Evolutionary conservation across 2,797 vertebrate species (phyloP).

Genomic region (Cephalopachus bancanus): DNA sequence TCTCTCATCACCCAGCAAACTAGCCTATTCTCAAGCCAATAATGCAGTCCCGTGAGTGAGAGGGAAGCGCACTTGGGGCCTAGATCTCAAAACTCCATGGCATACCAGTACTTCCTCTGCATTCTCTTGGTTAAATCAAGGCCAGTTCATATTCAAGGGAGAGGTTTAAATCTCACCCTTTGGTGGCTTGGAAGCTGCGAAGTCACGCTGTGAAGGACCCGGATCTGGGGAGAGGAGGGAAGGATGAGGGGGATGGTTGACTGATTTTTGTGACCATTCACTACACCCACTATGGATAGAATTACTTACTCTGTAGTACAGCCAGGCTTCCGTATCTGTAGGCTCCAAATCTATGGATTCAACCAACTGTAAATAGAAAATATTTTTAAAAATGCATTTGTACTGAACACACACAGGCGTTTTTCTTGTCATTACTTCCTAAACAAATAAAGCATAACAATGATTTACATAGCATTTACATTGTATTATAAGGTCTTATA

Average conservation of each 20-base stretch:
- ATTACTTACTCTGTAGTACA: fast-evolving
- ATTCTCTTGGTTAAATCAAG: background rate
- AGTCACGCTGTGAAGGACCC: background rate
- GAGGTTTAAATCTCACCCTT: background rate
- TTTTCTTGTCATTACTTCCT: background rate
- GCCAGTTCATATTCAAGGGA: background rate
- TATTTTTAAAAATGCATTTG: background rate
- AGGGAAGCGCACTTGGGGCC: background rate
- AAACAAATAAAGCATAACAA: background rate
- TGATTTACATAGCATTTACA: background rate
- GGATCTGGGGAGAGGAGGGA: background rate
- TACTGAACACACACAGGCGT: background rate
- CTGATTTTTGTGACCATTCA: fast-evolving
- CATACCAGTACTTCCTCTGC: background rate
- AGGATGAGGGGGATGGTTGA: background rate
- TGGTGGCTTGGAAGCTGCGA: background rate
- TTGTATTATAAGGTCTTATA: background rate
- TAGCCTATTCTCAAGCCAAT: background rate
- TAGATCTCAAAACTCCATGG: background rate
- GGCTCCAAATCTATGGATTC: background rate
- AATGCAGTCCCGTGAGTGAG: background rate
- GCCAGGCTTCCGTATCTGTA: background rate
- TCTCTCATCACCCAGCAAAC: background rate
- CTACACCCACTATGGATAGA: too few species aligned
- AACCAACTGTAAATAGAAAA: background rate